phyloP scores from a whole-genome alignment of 2,797 vertebrate species.

The Neoniphon sammara region DNA sequence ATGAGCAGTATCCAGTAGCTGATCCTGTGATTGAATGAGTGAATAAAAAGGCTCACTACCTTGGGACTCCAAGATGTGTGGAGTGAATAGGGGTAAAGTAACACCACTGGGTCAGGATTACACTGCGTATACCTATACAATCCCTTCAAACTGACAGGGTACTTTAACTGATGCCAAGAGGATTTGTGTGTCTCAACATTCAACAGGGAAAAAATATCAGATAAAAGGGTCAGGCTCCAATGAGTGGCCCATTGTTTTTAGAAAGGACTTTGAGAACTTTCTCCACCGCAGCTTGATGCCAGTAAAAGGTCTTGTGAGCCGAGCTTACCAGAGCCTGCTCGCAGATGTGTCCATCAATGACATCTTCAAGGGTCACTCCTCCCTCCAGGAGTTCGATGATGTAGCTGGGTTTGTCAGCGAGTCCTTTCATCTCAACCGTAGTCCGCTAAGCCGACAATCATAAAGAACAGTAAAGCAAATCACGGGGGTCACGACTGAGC shows the following conservation, averaged over 20 bases:
- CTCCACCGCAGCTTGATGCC: background rate
- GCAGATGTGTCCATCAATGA: slow-evolving; percentile 94
- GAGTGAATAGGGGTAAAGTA: background rate
- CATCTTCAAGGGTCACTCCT: slow-evolving; percentile 91
- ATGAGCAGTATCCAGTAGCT: background rate
- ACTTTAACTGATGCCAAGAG: background rate
- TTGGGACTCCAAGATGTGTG: background rate
- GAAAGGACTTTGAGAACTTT: background rate
- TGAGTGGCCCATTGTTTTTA: no score
- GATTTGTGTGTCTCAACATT: slow-evolving; percentile 5
- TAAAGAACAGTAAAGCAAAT: slow-evolving; percentile 94
- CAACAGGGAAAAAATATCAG: background rate
- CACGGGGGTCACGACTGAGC: slow-evolving; percentile 90
- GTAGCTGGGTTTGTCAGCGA: slow-evolving; percentile 95
- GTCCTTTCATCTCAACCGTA: slow-evolving; percentile 99
- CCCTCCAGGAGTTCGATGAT: slow-evolving; percentile 94
- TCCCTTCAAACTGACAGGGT: background rate
- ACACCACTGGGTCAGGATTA: background rate
- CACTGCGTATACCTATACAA: background rate
- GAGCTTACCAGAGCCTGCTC: slow-evolving; percentile 93
- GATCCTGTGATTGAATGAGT: background rate
- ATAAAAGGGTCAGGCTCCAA: background rate
- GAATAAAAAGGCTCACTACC: no score
- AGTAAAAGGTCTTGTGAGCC: background rate
- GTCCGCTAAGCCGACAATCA: slow-evolving; percentile 98